A percentile compares a stretch with the other conserved stretches of the same genome.
These are phyloP conservation scores for Thripadectes ignobilis DNA, from an alignment of 2,797 vertebrate species.

Conservation along the genomic window DNA sequence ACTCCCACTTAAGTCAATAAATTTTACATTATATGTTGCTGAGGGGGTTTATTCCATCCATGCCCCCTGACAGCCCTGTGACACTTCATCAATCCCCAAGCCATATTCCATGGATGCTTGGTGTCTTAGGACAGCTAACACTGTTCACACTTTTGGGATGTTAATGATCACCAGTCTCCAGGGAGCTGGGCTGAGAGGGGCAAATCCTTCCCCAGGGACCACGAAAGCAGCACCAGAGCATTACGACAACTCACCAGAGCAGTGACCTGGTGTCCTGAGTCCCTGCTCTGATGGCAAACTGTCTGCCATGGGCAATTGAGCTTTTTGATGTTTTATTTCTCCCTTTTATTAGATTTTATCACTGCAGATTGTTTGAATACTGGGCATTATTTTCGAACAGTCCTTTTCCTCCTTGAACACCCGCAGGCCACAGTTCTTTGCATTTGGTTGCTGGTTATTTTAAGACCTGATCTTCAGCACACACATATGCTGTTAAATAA, in stretches of 20 bases:
- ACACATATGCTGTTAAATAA: background rate
- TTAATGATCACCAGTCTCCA: background rate
- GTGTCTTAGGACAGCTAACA: background rate
- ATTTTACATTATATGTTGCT: fast-evolving
- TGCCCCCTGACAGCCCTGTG: background rate
- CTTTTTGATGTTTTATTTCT: constrained; percentile 39
- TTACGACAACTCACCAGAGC: background rate
- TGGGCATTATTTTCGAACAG: background rate
- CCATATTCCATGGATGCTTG: background rate
- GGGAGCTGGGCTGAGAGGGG: background rate
- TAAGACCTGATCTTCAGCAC: background rate
- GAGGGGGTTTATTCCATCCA: background rate
- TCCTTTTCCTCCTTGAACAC: background rate
- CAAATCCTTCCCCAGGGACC: background rate
- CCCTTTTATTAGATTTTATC: constrained; percentile 43
- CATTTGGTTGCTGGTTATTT: background rate
- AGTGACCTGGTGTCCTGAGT: background rate
- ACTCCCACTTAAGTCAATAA: background rate
- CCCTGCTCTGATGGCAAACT: background rate
- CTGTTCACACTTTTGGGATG: background rate
- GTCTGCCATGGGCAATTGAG: background rate
- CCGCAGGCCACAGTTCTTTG: background rate
- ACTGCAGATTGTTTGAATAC: background rate
- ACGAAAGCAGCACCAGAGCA: background rate
- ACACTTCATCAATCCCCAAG: background rate